Evolutionary conservation across 2,113 vertebrate species (phyloP).

Genomic region (Melierax canorus): DNA sequence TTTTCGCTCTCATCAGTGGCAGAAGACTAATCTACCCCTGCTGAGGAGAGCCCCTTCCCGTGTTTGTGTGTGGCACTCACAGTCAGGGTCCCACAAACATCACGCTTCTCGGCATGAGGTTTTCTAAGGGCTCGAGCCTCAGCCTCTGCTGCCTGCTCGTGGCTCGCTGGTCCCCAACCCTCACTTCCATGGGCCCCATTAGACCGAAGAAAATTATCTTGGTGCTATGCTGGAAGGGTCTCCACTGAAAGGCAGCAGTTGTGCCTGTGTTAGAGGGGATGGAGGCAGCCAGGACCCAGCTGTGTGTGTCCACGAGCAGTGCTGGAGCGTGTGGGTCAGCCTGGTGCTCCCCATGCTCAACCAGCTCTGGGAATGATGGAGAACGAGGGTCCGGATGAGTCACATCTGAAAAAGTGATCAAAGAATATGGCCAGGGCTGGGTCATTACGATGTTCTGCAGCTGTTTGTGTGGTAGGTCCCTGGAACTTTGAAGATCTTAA

Average conservation of each 20-base stretch:
- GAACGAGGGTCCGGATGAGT: neutral
- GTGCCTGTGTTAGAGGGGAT: neutral
- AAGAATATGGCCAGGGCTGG: neutral
- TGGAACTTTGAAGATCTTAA: neutral
- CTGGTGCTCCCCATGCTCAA: fast-evolving
- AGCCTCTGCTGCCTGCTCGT: neutral
- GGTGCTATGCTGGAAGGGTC: neutral
- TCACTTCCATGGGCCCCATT: neutral
- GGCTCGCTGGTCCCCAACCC: fast-evolving
- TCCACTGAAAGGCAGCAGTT: neutral
- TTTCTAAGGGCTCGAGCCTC: neutral
- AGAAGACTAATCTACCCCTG: neutral
- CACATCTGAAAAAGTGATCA: neutral
- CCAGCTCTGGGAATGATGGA: fast-evolving
- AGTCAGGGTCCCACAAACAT: neutral
- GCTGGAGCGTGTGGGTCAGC: neutral
- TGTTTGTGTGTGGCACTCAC: neutral
- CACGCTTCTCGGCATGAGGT: neutral
- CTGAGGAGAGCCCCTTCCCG: neutral
- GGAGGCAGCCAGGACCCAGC: neutral
- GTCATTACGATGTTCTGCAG: neutral
- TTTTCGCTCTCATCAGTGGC: neutral
- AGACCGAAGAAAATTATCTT: neutral
- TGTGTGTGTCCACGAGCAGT: fast-evolving
- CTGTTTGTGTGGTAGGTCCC: neutral